Conservation (phyloP, 2,888 invertebrate genomes). For the Chaitophorus viminalis region DNA sequence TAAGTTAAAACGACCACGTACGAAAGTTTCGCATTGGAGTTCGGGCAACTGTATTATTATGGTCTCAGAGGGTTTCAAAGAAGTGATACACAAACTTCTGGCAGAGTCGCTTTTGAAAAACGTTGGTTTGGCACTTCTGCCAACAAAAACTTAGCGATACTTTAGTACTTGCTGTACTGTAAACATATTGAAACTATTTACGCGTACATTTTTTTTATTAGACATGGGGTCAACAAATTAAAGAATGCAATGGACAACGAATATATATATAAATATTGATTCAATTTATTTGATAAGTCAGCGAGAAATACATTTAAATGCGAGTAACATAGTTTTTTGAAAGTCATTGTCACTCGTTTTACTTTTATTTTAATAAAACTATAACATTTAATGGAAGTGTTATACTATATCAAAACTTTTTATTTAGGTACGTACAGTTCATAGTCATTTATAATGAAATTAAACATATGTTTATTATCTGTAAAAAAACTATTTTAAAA, state of each 20-base stretch:
- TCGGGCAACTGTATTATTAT: conserved; percentile 49
- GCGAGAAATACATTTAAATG: too few relatives aligned
- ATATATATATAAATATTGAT: too few relatives aligned
- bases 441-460: too few relatives aligned
- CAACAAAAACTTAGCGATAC: conserved; percentile 38
- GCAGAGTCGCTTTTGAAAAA: conserved; percentile 39
- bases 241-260: neutral
- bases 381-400: too few relatives aligned
- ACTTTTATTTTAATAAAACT: too few relatives aligned
- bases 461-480: too few relatives aligned
- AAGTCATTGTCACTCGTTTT: too few relatives aligned
- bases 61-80: conserved; percentile 49
- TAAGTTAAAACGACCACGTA: conserved; percentile 60
- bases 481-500: too few relatives aligned
- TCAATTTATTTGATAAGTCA: too few relatives aligned
- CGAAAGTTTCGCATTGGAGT: conserved; percentile 54
- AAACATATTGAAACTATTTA: conserved; percentile 12
- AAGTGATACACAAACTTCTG: conserved; percentile 48
- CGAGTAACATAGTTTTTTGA: too few relatives aligned
- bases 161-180: conserved; percentile 26
- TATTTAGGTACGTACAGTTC: too few relatives aligned
- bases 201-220: neutral
- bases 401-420: too few relatives aligned
- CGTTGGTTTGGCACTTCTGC: conserved; percentile 29
- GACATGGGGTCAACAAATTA: neutral